Conservation (phyloP, 2,888 invertebrate species). For the Ethmia dodecea region DNA sequence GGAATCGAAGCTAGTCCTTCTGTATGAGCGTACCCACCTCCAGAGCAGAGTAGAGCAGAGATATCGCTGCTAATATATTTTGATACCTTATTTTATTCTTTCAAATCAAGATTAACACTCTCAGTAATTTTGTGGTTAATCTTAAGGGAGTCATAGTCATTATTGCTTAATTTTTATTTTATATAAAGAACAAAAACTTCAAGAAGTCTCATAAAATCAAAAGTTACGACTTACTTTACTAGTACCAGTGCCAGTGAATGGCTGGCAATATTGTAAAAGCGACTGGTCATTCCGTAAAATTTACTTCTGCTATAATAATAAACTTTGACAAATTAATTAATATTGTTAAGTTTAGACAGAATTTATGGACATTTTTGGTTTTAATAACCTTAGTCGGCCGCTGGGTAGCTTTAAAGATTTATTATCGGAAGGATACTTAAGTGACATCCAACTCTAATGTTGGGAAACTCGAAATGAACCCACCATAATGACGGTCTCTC, state of each 20-base stretch:
- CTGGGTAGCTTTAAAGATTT: slow-evolving; percentile 38
- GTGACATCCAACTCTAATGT: slow-evolving; percentile 50
- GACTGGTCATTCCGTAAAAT: background rate
- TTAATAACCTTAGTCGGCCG: slow-evolving; percentile 30
- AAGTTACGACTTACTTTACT: background rate
- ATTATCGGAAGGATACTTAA: slow-evolving; percentile 51
- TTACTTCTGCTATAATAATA: slow-evolving; percentile 12
- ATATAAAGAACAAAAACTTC: background rate
- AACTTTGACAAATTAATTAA: slow-evolving; percentile 24
- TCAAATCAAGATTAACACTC: too few relatives aligned
- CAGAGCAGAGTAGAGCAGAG: too few relatives aligned
- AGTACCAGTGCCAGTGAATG: background rate
- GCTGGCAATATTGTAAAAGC: background rate
- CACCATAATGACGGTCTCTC: slow-evolving; percentile 55
- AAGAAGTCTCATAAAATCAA: background rate
- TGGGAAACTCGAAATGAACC: slow-evolving; percentile 52
- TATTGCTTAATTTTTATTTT: too few relatives aligned
- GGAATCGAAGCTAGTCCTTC: too few relatives aligned
- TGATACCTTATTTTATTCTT: too few relatives aligned
- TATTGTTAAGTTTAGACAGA: slow-evolving; percentile 21
- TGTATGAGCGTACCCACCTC: too few relatives aligned
- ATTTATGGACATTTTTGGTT: slow-evolving; percentile 37
- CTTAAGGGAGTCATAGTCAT: too few relatives aligned
- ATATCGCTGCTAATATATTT: too few relatives aligned
- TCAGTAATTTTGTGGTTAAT: too few relatives aligned